These are phyloP conservation scores for Pterostichus madidus DNA, from an alignment of 2,888 invertebrate genomes.

Conservation along the genomic window DNA sequence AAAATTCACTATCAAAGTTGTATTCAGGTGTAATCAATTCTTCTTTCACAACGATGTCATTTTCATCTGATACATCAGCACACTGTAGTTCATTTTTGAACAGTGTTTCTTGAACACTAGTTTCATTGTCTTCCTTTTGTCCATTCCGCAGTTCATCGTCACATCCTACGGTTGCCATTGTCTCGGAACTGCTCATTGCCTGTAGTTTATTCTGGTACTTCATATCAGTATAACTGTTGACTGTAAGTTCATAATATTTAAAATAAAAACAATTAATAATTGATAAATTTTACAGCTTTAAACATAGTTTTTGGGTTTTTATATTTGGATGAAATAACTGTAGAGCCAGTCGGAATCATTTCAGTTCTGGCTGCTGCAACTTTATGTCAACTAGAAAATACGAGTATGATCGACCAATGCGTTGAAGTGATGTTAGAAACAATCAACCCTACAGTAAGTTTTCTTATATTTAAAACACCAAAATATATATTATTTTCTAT, in stretches of 20 bases:
- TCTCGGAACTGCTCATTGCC: no score
- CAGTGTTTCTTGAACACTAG: no score
- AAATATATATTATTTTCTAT: not conserved
- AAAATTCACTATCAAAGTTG: no score
- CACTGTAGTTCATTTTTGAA: no score
- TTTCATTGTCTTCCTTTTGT: no score
- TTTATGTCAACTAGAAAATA: slow-evolving; percentile 86
- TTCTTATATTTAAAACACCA: not conserved
- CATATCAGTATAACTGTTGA: slow-evolving; percentile 85
- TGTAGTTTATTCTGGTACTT: no score
- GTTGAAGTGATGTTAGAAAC: slow-evolving; percentile 86
- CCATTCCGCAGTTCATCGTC: no score
- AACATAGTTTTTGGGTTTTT: slow-evolving; percentile 86
- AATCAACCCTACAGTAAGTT: slow-evolving; percentile 81
- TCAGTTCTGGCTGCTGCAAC: slow-evolving; percentile 86
- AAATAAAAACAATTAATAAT: slow-evolving; percentile 10
- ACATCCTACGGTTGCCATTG: no score
- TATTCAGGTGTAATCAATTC: no score
- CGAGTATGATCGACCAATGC: slow-evolving; percentile 87
- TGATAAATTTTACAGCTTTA: slow-evolving; percentile 79
- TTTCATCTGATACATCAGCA: no score
- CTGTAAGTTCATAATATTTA: slow-evolving; percentile 77
- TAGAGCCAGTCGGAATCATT: slow-evolving; percentile 84
- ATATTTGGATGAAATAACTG: slow-evolving; percentile 86
- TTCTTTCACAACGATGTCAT: no score